Conservation (phyloP, 2,113 vertebrate genomes). For the Chamaetylas fuelleborni region DNA sequence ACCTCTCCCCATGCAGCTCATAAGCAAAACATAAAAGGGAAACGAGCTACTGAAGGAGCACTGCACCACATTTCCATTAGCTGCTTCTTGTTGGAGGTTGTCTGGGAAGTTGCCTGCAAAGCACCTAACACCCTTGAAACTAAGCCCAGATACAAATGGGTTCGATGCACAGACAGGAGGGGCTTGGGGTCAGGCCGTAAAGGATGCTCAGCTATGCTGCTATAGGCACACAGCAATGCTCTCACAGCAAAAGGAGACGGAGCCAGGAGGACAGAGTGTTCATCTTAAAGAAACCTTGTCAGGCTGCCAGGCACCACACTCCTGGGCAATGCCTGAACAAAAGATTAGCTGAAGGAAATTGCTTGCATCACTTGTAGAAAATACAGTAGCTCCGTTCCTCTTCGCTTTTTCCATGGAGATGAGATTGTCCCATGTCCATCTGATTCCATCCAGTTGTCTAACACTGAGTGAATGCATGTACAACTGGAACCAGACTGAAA, state of each 20-base stretch:
- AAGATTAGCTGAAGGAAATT: not conserved
- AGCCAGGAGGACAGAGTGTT: not conserved
- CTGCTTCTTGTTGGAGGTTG: not conserved
- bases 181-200: not conserved
- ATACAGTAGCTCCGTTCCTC: not conserved
- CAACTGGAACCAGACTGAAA: not conserved
- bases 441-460: not conserved
- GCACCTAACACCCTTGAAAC: not conserved
- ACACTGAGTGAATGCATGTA: not conserved
- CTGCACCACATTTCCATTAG: not conserved
- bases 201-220: not conserved
- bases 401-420: not conserved
- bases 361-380: not conserved
- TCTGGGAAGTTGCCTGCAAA: not conserved
- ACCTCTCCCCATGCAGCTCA: not conserved
- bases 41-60: not conserved
- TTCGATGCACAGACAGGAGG: not conserved
- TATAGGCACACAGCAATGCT: fast-evolving
- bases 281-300: not conserved
- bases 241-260: not conserved
- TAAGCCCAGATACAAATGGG: not conserved
- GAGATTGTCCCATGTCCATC: not conserved
- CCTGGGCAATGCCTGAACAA: not conserved
- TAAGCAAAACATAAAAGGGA: not conserved
- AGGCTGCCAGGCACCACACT: not conserved